Evolutionary conservation across 2,888 invertebrate species (phyloP).

Genomic region (Lasius fuliginosus): DNA sequence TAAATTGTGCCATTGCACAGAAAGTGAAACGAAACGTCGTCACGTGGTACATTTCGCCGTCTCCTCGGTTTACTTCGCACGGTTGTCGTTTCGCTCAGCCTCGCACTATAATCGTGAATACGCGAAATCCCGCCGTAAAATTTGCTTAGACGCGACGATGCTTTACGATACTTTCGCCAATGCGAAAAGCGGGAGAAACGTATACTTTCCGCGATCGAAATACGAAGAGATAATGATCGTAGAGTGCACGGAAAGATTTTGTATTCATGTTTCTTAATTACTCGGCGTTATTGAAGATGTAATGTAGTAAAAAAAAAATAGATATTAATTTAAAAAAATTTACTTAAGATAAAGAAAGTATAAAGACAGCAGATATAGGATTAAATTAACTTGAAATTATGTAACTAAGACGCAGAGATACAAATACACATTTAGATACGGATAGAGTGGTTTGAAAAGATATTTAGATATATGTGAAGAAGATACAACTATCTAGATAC

Average conservation of each 20-base stretch:
- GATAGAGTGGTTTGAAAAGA: background rate
- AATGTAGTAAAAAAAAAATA: background rate
- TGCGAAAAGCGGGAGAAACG: conserved; percentile 25
- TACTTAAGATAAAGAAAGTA: background rate
- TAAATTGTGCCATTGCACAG: background rate
- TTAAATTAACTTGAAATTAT: background rate
- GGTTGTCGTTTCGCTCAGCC: conserved; percentile 18
- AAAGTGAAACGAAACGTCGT: conserved; percentile 23
- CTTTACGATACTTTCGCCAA: conserved; percentile 41
- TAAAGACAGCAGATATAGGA: background rate
- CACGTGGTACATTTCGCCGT: background rate
- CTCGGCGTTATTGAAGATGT: background rate
- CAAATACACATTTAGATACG: background rate
- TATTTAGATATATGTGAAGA: background rate
- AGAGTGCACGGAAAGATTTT: conserved; percentile 16
- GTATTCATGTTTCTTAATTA: conserved; percentile 28
- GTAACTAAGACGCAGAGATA: background rate
- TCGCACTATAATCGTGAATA: conserved; percentile 21
- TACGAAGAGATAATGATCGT: conserved; percentile 10
- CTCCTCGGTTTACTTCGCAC: conserved; percentile 5
- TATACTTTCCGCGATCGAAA: conserved; percentile 13
- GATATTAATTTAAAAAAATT: background rate
- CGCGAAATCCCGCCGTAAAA: conserved; percentile 46
- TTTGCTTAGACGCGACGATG: conserved; percentile 48
- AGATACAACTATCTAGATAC: conserved; percentile 2